Base-by-base conservation (phyloP, 2,888 invertebrate genomes). In the Ornithoptera priamus region DNA sequence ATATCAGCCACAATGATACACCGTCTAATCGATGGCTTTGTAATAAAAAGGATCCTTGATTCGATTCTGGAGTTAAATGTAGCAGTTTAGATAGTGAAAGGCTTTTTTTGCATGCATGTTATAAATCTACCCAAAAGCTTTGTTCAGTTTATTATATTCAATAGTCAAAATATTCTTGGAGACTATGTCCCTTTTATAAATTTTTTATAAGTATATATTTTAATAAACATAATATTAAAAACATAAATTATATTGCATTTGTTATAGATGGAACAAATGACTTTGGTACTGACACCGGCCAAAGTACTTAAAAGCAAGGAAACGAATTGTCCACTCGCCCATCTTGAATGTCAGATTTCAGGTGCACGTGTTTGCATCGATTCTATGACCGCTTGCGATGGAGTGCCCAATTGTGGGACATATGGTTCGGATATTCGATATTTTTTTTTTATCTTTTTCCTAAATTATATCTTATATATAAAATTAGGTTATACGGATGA, bases 381-480 rank as follows among this genome's bases (percentile, higher is more conserved):
- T 74, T 76, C 83, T 10, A 81, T 82, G 73, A 81, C 82, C 72
- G 86, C 89, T 1, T 92, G 92, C 70, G 90, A 92, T 63, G 89
- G 89, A 7, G 80, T 92, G 18, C 90, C 92, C 0, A 91, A 91
- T 76, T 92, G 92, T 72, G 92, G 92, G 18, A 81, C 89, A 24
- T 81, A 85, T 70, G 87, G 90, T 90, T 8, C 61, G 5, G 10
- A n/a, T 6, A 18, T 53, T 4, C 18, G 6, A 53, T n/a, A 8
- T 18, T 6, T 18, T 18, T 17, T 17, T 18, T 18, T 53, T n/a
- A 53, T 7, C 6, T 15, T 15, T 46, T 46, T 15, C 18, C n/a
- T 53, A n/a, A 53, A n/a, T 53, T 53, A n/a, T n/a, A 1, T 46
- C 1, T 46, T 12, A 46, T 10, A 12, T 15, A 46, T 46, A 12